Evolutionary conservation across 2,797 vertebrate species (phyloP), one percentile per base, ranked within the genome.

Genomic region (Sebastes minor): DNA sequence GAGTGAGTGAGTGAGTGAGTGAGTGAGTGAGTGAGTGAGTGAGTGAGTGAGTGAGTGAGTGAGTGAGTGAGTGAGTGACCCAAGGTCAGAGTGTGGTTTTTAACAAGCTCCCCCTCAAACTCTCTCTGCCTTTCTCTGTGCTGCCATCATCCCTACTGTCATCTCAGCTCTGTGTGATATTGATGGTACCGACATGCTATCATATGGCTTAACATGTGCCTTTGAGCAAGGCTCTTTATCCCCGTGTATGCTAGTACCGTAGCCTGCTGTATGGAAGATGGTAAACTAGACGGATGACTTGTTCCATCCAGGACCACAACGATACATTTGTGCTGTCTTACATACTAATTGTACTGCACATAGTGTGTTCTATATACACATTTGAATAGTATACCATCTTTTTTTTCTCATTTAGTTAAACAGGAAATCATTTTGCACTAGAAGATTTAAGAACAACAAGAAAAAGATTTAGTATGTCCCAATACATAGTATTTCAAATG

Each of bases 71-170:
- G 35, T 42, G 25, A 66, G 12, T 63, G 14, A 11, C 49, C 28
- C 76, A 80, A 88, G 87, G 87, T 88, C 88, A 84, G 60, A 78
- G 78, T 32, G 77, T 32, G 68, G 33, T 53, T 78, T 64, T 60
- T 14, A 18, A 32, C 62, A 72, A 42, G 2, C 11, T n/a, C 22
- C n/a, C 14, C 56, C 38, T 42, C 23, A 18, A 4, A 23, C 28
- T 52, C 32, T 20, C 11, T 0, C 28, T 22, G 38, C 42, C 49
- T 35, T 4, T 28, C 8, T 76, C 67, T 59, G 25, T 53, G 20
- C 28, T 14, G 42, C 42, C 16, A 7, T 8, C 14, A 6, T 6
- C 20, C 33, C 30, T 12, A 3, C 30, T n/a, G 18, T 12, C 11
- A 5, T 25, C 11, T 68, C 63, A 61, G 20, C 53, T 42, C 30